These are phyloP conservation scores for Pygoscelis adeliae DNA, from an alignment of 2,113 vertebrate species.

Conservation along the genomic window DNA sequence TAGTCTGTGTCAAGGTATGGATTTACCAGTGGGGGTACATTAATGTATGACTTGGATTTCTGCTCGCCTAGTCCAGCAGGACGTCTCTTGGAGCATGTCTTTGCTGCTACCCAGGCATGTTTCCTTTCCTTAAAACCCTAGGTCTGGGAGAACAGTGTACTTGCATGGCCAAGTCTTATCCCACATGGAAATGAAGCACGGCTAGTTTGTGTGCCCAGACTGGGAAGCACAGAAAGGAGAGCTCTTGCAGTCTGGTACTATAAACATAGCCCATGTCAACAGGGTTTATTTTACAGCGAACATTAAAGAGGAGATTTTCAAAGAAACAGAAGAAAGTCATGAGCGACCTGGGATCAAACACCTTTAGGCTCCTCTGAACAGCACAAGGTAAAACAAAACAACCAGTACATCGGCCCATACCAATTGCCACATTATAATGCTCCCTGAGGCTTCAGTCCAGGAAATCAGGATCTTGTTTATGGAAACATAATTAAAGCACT, in stretches of 20 bases:
- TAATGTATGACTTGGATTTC: background rate
- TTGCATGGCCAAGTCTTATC: background rate
- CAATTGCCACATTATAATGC: background rate
- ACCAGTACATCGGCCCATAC: background rate
- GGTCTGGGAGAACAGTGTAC: background rate
- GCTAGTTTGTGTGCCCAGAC: background rate
- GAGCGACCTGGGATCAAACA: background rate
- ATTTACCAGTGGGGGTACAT: background rate
- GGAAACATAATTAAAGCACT: constrained; percentile 14
- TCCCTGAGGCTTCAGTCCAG: background rate
- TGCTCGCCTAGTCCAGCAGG: background rate
- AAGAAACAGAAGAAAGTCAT: constrained; percentile 9
- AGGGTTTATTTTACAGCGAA: background rate
- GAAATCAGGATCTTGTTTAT: constrained; percentile 6
- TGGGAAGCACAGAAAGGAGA: background rate
- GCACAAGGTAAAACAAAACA: background rate
- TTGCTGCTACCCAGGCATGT: background rate
- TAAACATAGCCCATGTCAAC: background rate
- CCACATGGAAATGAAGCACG: background rate
- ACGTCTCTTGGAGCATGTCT: background rate
- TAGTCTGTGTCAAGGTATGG: too few species aligned
- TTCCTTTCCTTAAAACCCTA: background rate
- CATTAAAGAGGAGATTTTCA: constrained; percentile 15
- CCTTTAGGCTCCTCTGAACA: background rate
- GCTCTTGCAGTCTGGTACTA: background rate